Percentiles rank a stretch among this genome's conserved stretches.
These are phyloP conservation scores for Hexactinellida sp. DNA, from an alignment of 37 sponge, comb jelly and placozoan species.

Conservation along the genomic window DNA sequence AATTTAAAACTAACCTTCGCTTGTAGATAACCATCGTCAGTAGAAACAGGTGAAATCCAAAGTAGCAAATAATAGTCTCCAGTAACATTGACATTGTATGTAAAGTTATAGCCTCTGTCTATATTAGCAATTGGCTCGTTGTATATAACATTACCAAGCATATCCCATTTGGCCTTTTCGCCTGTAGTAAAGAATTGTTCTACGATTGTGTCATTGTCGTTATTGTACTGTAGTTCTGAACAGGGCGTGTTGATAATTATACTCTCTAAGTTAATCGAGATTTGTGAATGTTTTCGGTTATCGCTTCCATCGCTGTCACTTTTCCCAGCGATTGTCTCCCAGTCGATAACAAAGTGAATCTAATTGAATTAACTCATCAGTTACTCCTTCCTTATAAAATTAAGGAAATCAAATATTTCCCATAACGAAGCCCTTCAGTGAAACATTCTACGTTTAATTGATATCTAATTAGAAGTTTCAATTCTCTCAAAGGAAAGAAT, in stretches of 20 bases:
- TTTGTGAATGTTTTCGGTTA: too few species aligned
- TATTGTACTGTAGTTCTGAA: not conserved
- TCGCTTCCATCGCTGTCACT: not conserved
- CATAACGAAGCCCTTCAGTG: not conserved
- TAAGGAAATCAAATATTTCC: not conserved
- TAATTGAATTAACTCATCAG: too few species aligned
- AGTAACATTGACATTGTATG: not conserved
- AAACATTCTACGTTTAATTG: too few species aligned
- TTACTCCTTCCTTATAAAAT: too few species aligned
- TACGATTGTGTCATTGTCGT: not conserved
- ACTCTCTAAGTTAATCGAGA: not conserved
- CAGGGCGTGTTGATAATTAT: not conserved
- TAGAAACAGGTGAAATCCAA: not conserved
- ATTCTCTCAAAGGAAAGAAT: too few species aligned
- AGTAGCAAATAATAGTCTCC: not conserved
- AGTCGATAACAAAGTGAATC: not conserved
- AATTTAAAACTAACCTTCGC: not conserved
- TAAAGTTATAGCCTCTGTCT: not conserved
- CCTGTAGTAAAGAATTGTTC: not conserved
- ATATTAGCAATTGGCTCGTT: not conserved
- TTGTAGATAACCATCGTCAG: not conserved
- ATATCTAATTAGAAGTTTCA: too few species aligned
- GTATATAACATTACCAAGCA: not conserved
- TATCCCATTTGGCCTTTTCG: not conserved
- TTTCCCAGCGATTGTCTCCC: not conserved